Percentiles rank a stretch among this genome's conserved stretches.
Conservation (phyloP, 2,888 invertebrate genomes). For the Heliconius charithonia region DNA sequence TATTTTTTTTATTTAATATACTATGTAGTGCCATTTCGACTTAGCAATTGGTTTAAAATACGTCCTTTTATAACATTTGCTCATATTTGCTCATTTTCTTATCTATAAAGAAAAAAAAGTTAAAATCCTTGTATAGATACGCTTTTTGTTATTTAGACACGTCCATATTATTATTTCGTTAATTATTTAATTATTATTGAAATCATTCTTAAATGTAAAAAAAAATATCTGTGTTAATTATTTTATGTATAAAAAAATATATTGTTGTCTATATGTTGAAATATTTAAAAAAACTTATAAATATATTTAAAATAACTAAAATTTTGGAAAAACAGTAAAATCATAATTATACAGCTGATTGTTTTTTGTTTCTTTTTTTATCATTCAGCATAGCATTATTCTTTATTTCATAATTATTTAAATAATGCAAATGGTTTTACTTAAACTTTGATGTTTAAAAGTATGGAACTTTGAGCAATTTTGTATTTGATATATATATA, state of each 20-base stretch:
- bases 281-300: too few relatives aligned
- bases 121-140: background rate
- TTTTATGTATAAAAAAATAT: too few relatives aligned
- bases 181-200: background rate
- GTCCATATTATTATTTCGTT: conserved; percentile 7
- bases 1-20: background rate
- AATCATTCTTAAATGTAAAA: background rate
- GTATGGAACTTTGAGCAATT: background rate
- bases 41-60: conserved; percentile 10
- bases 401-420: background rate
- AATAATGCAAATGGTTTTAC: background rate
- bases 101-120: background rate
- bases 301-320: too few relatives aligned
- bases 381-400: background rate
- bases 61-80: conserved; percentile 13
- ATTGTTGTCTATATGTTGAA: too few relatives aligned
- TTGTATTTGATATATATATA: too few relatives aligned
- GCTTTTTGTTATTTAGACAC: background rate
- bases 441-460: background rate
- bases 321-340: too few relatives aligned
- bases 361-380: background rate
- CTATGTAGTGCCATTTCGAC: conserved; percentile 21
- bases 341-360: background rate
- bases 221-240: too few relatives aligned
- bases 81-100: conserved; percentile 23